phyloP scores from a whole-genome alignment of 1,140 invertebrate species.

The Harlomillsia oculata region DNA sequence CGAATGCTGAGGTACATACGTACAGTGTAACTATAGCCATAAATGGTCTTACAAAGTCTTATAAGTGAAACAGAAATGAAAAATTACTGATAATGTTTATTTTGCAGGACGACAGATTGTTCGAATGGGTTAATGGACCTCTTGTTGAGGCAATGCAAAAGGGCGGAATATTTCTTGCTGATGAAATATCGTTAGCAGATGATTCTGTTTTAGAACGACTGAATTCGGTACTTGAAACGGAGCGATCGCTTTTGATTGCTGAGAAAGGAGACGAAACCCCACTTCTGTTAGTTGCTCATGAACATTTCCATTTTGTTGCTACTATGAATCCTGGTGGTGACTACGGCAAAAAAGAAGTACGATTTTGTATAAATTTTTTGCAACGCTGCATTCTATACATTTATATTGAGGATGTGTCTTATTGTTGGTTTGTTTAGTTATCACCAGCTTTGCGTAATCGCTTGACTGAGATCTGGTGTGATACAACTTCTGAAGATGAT shows the following conservation, averaged over 20 bases:
- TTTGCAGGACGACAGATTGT: conserved; percentile 50
- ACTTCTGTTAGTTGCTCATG: conserved; percentile 57
- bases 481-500: conserved; percentile 51
- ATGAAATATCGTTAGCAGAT: conserved; percentile 98
- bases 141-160: conserved; percentile 80
- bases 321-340: conserved; percentile 99
- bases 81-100: conserved; percentile 1
- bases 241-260: conserved; percentile 77
- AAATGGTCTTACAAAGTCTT: too few relatives aligned
- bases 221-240: conserved; percentile 92
- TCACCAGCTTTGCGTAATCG: conserved; percentile 94
- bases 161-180: conserved; percentile 83
- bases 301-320: conserved; percentile 81
- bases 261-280: conserved; percentile 63
- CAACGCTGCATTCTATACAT: too few relatives aligned
- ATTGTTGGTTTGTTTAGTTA: conserved; percentile 46
- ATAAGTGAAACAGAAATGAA: too few relatives aligned
- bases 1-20: too few relatives aligned
- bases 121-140: conserved; percentile 97
- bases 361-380: too few relatives aligned
- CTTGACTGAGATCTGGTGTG: conserved; percentile 99
- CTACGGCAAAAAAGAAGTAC: conserved; percentile 95
- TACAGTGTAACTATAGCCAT: too few relatives aligned
- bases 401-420: background rate
- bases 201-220: conserved; percentile 96